Evolutionary conservation across 2,888 invertebrate species (phyloP), one percentile per base, ranked within the genome.

Genomic region (Drosophila monieri): DNA sequence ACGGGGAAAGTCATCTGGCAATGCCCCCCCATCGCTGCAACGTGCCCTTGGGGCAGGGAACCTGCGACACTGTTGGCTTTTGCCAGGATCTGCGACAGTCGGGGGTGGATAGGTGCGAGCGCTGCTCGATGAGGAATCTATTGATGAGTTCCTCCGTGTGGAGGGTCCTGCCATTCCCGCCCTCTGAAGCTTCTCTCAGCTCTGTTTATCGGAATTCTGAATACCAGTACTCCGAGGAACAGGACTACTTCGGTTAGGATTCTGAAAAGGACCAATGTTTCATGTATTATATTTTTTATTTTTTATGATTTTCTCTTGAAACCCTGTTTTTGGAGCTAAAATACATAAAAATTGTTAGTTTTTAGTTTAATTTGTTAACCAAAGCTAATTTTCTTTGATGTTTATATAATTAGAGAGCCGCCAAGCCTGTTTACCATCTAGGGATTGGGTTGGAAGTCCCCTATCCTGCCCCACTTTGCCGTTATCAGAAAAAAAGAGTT

Each of bases 401-500:
- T 21, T 21, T 21, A 21, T 21, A 2, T 21, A 21, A 21, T 23
- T 23, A 23, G 21, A 23, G 21, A 23, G 21, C 21, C 4, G 4
- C 21, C 4, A 18, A 18, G 18, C 18, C 18, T 18, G 18, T 18
- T 18, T 18, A 18, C 18, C 18, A 18, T 18, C 18, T 18, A 18
- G 18, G 18, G 18, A n/a, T 18, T 2, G 18, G 18, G 18, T 18
- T 1, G 18, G 2, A 18, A 2, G 18, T 18, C 18, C 35, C 35
- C 35, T 10, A 35, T n/a, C 60, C 70, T 46, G 44, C 37, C 6
- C 56, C 49, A 39, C 53, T 58, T 67, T 25, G 65, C 80, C 73
- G 80, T 75, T 75, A 76, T 61, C 61, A 66, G 67, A 69, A 53
- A 44, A 43, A 21, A 10, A 66, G 54, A 39, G 37, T 25, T 18